Evolutionary conservation across 2,113 vertebrate species (phyloP), one percentile per base, ranked within the genome.

Genomic region (Poeciliopsis occidentalis): DNA sequence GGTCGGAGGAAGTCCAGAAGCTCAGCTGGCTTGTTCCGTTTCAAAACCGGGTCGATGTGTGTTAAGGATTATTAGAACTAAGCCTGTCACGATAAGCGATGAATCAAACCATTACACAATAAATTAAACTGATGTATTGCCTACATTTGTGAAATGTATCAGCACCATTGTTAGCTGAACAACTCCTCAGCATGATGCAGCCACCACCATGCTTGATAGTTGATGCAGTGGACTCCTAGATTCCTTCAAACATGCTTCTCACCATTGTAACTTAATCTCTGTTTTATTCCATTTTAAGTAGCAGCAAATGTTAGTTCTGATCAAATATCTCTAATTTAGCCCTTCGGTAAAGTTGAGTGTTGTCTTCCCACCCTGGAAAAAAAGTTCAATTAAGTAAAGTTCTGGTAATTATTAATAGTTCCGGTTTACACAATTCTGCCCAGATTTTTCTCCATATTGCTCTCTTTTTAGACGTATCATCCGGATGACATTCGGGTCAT

Each of bases 401-500:
- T 57, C 51, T 57, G 51, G 29, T 29, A 27, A 32, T 0, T 5
- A 47, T 67, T 32, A 54, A 19, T 15, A 69, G 51, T 54, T 17
- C 66, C 5, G 34, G 12, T 32, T 1, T n/a, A n/a, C 22, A 11
- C n/a, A 12, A 29, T 41, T 7, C 27, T 15, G 27, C 13, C 4
- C 34, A 39, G 11, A 39, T 65, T 5, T 31, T 62, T 61, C 17
- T 47, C 29, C 10, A 15, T 65, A 17, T 74, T 29, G 1, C 8
- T 67, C 62, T 26, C 34, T 12, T 15, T 30, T n/a, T 13, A 30
- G 27, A 17, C 19, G 13, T 32, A 65, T 69, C 60, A 12, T 73
- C 29, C 26, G 61, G 30, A 34, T 57, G 22, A 44, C 2, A 44
- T 8, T 72, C 24, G 63, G 47, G 78, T 85, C 76, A 76, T 69